These are phyloP conservation scores for Paralvinella palmiformis DNA, from an alignment of 1,140 invertebrate genomes.

Conservation along the genomic window DNA sequence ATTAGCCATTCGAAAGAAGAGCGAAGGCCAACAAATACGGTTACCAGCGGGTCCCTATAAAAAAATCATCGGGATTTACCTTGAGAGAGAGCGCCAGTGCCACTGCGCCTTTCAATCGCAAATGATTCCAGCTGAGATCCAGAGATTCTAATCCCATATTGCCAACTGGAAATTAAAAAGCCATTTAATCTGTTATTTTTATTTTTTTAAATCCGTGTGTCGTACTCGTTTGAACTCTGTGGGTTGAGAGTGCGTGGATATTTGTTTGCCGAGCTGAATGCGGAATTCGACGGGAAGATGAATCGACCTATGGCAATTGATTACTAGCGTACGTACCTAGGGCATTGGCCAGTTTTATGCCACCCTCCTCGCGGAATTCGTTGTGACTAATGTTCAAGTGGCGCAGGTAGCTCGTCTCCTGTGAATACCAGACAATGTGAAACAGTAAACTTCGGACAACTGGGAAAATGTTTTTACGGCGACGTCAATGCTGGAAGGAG, in stretches of 20 bases:
- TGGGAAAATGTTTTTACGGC: too few species aligned
- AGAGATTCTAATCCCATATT: constrained; percentile 24
- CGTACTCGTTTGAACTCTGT: background rate
- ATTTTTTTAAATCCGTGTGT: constrained; percentile 18
- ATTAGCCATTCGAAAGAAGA: background rate
- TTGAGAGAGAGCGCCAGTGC: constrained; percentile 22
- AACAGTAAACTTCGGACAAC: too few species aligned
- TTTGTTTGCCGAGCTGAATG: background rate
- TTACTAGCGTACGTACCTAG: too few species aligned
- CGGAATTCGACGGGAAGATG: too few species aligned
- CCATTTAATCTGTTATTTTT: constrained; percentile 20
- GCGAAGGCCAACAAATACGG: background rate
- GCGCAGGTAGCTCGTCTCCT: too few species aligned
- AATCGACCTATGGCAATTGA: background rate
- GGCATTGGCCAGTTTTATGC: background rate
- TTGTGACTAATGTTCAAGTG: too few species aligned
- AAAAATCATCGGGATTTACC: constrained; percentile 14
- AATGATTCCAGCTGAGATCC: constrained; percentile 29
- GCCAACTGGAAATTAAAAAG: constrained; percentile 22
- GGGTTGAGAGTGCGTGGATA: background rate
- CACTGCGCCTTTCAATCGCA: constrained; percentile 23
- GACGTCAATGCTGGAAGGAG: too few species aligned
- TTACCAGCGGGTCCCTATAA: background rate
- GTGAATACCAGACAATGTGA: too few species aligned
- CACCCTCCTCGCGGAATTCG: background rate